Evolutionary conservation across 2,113 vertebrate species (phyloP).

Genomic region (Chlorodrepanis virens): DNA sequence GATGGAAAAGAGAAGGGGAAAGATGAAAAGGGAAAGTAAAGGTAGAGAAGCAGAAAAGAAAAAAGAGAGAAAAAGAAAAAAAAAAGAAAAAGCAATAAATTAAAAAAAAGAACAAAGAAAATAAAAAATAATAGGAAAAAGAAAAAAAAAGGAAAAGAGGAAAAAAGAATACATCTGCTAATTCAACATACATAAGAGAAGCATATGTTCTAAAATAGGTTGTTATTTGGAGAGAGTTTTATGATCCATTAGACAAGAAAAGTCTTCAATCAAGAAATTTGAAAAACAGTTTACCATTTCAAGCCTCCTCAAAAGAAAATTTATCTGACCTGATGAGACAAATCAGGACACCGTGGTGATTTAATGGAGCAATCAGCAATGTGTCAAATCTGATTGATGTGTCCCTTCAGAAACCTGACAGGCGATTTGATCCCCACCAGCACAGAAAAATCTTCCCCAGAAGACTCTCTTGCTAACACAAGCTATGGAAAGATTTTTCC

Average conservation of each 20-base stretch:
- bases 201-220: background rate
- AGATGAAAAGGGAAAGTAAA: background rate
- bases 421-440: conserved; percentile 70
- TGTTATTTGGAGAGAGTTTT: conserved; percentile 12
- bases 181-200: background rate
- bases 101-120: too few relatives aligned
- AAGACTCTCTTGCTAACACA: conserved; percentile 19
- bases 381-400: conserved; percentile 76
- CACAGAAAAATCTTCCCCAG: conserved; percentile 63
- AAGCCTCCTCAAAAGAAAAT: background rate
- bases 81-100: accelerated
- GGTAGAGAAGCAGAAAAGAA: background rate
- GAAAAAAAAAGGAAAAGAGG: accelerated
- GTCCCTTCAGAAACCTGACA: conserved; percentile 60
- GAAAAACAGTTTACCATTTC: conserved; percentile 52
- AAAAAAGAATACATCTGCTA: accelerated
- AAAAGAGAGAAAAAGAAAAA: too few relatives aligned
- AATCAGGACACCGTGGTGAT: conserved; percentile 71
- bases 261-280: conserved; percentile 55
- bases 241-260: conserved; percentile 50
- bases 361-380: conserved; percentile 76
- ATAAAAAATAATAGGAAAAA: background rate
- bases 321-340: conserved; percentile 66
- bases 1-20: background rate
- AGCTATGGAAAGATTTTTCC: conserved; percentile 31